A percentile compares a stretch with the other conserved stretches of the same genome.
phyloP scores from a whole-genome alignment of 2,113 vertebrate genomes.

The Rhagologus leucostigma region DNA sequence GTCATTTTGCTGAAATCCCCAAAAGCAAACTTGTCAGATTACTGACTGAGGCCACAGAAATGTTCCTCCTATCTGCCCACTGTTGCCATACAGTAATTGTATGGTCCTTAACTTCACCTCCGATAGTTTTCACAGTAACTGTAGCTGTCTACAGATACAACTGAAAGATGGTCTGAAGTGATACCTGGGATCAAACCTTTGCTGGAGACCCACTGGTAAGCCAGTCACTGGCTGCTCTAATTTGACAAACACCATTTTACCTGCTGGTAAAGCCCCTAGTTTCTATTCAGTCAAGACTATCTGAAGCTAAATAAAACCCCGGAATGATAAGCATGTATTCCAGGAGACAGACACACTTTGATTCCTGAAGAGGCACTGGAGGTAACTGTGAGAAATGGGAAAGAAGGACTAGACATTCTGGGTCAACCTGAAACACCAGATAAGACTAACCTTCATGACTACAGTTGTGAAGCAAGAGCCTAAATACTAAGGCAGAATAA shows the following conservation, averaged over 20 bases:
- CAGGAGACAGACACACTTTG: not conserved
- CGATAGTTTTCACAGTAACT: not conserved
- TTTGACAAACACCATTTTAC: not conserved
- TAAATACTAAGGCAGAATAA: constrained; percentile 9
- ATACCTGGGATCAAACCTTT: not conserved
- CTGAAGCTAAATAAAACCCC: not conserved
- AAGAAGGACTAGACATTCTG: not conserved
- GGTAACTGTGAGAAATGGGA: not conserved
- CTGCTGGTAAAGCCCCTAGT: not conserved
- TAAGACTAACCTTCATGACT: not conserved
- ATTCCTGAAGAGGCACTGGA: not conserved
- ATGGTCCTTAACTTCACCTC: not conserved
- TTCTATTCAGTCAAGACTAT: not conserved
- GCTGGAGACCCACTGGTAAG: not conserved
- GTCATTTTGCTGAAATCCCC: not conserved
- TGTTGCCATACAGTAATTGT: not conserved
- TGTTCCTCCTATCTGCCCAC: not conserved
- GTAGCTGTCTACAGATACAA: not conserved
- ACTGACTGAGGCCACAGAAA: not conserved
- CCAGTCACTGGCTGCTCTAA: not conserved
- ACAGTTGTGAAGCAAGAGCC: constrained; percentile 20
- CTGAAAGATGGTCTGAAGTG: not conserved
- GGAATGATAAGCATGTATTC: not conserved
- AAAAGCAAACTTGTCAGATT: not conserved
- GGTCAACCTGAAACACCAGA: constrained; percentile 34